These are phyloP conservation scores for Babyrousa celebensis DNA, from an alignment of 2,797 vertebrate genomes.

Conservation along the genomic window DNA sequence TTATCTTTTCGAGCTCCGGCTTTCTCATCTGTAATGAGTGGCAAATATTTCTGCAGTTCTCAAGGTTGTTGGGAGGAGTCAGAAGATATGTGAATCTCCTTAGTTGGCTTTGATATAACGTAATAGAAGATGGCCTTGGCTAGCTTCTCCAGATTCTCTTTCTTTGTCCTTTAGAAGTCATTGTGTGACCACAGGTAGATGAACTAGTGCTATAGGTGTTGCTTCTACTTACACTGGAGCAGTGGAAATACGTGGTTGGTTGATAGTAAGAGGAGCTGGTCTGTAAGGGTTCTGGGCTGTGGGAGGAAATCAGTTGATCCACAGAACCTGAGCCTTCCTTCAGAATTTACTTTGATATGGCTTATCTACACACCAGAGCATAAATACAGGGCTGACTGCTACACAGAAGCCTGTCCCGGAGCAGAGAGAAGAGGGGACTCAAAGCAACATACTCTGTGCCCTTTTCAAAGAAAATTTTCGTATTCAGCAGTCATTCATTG, in stretches of 20 bases:
- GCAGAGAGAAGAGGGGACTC: not conserved
- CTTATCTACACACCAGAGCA: not conserved
- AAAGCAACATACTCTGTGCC: not conserved
- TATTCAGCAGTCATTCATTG: not conserved
- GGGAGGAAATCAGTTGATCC: not conserved
- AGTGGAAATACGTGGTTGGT: not conserved
- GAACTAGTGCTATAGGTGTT: not conserved
- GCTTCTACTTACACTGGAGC: not conserved
- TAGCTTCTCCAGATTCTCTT: not conserved
- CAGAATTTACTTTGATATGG: not conserved
- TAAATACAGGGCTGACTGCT: not conserved
- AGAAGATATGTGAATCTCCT: not conserved
- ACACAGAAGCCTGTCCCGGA: not conserved
- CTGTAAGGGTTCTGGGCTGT: not conserved
- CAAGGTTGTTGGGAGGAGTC: not conserved
- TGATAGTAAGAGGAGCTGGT: not conserved
- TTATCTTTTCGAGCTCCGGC: not conserved
- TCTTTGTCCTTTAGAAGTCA: not conserved
- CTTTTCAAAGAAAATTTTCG: not conserved
- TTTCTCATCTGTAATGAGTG: not conserved
- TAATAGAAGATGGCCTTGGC: not conserved
- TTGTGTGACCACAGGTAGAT: not conserved
- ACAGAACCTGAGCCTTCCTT: not conserved
- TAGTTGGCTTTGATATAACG: not conserved
- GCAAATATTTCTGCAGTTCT: not conserved